Evolutionary conservation across 2,113 vertebrate species (phyloP).

Genomic region (Gymnocephalus cernua): DNA sequence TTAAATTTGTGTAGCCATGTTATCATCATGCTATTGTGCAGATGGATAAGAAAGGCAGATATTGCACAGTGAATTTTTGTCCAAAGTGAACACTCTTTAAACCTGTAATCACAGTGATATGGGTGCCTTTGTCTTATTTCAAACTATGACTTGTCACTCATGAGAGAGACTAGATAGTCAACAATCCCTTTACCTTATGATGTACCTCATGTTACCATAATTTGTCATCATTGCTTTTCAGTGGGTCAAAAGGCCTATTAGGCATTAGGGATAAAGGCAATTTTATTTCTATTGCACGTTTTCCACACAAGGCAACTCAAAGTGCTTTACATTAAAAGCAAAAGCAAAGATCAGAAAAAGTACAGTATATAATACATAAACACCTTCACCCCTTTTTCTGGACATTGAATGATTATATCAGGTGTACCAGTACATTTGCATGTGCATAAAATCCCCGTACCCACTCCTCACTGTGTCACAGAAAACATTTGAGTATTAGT

Average conservation of each 20-base stretch:
- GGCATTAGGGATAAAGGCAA: too few species aligned
- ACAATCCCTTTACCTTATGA: neutral
- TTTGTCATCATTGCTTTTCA: neutral
- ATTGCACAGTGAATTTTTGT: neutral
- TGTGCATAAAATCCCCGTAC: neutral
- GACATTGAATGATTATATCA: neutral
- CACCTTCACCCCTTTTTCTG: neutral
- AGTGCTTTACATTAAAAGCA: too few species aligned
- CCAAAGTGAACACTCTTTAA: neutral
- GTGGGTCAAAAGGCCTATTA: neutral
- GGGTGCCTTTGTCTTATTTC: neutral
- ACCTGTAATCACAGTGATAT: neutral
- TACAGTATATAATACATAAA: neutral
- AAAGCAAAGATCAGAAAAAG: too few species aligned
- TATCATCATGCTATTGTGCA: neutral
- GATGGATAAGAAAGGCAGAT: neutral
- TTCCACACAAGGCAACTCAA: too few species aligned
- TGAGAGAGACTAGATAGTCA: neutral
- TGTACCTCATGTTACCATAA: neutral
- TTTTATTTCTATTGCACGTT: too few species aligned
- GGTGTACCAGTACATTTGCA: neutral
- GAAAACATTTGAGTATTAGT: neutral
- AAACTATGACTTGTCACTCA: neutral
- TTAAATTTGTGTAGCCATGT: neutral
- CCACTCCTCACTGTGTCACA: neutral